A percentile compares a stretch with the other conserved stretches of the same genome.
phyloP scores from a whole-genome alignment of 2,797 vertebrate species.

The Tauraco hartlaubi region DNA sequence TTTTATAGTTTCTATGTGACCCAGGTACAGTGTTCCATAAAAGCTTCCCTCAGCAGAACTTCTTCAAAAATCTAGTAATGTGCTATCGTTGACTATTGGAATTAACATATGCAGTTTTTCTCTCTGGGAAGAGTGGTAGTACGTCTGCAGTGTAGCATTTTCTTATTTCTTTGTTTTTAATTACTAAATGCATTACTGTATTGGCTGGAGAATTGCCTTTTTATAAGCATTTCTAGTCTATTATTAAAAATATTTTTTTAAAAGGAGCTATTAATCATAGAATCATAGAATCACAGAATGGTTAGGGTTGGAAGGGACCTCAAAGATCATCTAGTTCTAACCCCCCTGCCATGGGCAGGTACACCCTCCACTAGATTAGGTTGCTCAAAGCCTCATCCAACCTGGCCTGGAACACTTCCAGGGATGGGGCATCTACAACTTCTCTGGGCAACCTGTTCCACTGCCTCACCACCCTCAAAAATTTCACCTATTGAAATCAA shows the following conservation, averaged over 20 bases:
- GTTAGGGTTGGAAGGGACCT: no score
- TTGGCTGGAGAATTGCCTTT: neutral
- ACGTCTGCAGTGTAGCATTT: fast-evolving
- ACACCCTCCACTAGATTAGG: no score
- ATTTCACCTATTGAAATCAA: neutral
- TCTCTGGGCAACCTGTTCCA: no score
- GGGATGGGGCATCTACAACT: no score
- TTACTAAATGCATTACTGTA: neutral
- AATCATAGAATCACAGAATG: no score
- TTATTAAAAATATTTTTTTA: neutral
- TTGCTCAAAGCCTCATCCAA: no score
- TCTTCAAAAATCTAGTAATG: neutral
- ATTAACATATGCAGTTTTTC: neutral
- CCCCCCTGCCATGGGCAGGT: no score
- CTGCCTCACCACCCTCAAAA: no score
- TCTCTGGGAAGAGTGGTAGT: neutral
- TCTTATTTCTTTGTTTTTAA: neutral
- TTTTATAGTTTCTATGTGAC: neutral
- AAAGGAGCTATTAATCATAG: neutral
- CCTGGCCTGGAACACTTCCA: no score
- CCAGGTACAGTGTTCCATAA: neutral
- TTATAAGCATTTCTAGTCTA: neutral
- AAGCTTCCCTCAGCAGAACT: neutral
- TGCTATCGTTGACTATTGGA: neutral
- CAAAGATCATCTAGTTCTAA: no score